A percentile compares a stretch with the other conserved stretches of the same genome.
phyloP scores from a whole-genome alignment of 2,797 vertebrate species.

The Vireo griseus region DNA sequence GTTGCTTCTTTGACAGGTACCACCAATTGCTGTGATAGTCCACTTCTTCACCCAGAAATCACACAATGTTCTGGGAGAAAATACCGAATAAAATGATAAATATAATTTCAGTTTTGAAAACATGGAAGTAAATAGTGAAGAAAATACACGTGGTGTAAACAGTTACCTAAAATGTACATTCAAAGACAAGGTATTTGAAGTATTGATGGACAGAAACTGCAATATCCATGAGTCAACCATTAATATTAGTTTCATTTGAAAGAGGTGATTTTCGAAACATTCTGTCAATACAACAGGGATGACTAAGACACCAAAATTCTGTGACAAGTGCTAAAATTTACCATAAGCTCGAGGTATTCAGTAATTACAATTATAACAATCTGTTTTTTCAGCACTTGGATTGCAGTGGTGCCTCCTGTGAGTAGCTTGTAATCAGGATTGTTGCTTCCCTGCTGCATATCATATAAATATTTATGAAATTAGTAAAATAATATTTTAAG shows the following conservation, averaged over 20 bases:
- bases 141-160: not conserved
- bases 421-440: slow-evolving; percentile 18
- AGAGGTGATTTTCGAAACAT: not conserved
- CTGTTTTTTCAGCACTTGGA: not conserved
- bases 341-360: not conserved
- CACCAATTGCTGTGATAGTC: not conserved
- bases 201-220: not conserved
- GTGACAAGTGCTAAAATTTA: not conserved
- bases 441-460: not conserved
- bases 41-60: not conserved
- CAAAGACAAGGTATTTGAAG: not conserved
- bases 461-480: slow-evolving; percentile 56
- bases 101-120: not conserved
- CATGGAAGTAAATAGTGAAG: not conserved
- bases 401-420: not conserved
- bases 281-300: not conserved
- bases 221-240: not conserved
- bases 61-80: not conserved
- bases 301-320: not conserved
- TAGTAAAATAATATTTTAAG: not conserved
- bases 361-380: not conserved
- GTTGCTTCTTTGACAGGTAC: not conserved
- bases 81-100: not conserved
- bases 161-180: not conserved
- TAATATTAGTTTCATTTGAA: not conserved